Base-by-base conservation (phyloP, 2,113 vertebrate species). In the Corapipo altera region DNA sequence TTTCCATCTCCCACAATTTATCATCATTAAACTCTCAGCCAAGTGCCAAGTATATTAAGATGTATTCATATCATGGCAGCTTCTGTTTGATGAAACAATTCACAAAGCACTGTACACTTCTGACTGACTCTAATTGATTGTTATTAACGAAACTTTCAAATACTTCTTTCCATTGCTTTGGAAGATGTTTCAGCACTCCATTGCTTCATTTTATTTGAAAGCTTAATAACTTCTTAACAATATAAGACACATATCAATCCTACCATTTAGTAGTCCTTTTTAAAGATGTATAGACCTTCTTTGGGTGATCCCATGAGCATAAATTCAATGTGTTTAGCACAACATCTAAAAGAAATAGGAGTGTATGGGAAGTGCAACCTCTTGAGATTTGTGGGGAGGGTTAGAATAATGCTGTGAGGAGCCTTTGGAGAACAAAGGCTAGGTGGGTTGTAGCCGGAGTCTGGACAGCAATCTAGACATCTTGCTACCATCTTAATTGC, bases 1-100 rank as follows among this genome's bases (percentile, higher is more conserved):
- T 95, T 89, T 95, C 48, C 39, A 61, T 79, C 52, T 69, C 28
- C 24, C 37, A 27, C 37, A 82, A 43, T 95, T 93, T 64, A 44
- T 85, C 70, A 49, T 81, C 5, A 79, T 94, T 95, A 79, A 87
- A 95, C 66, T 91, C 44, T 43, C 37, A 0, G 0, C 62, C 73
- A 65, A 7, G 8, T 75, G 61, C 88, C 75, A 74, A 51, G 62
- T 48, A n/a, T 52, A 58, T 66, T 84, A 33, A 55, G 69, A 78
- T 71, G 5, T 77, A 23, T 89, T 86, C 65, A 41, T 28, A 61
- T 26, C 46, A 61, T 1, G 2, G 17, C 49, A 66, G 54, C 37
- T 79, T 93, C 64, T 88, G 32, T 77, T 74, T 88, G 57, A 64
- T 27, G 67, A 57, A 92, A 23, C 57, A 80, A 8, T 77, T 69